Percentiles rank a stretch among this genome's conserved stretches.
phyloP scores from a whole-genome alignment of 35 echinoderm and acorn worm species.

The Holothuria glaberrima region DNA sequence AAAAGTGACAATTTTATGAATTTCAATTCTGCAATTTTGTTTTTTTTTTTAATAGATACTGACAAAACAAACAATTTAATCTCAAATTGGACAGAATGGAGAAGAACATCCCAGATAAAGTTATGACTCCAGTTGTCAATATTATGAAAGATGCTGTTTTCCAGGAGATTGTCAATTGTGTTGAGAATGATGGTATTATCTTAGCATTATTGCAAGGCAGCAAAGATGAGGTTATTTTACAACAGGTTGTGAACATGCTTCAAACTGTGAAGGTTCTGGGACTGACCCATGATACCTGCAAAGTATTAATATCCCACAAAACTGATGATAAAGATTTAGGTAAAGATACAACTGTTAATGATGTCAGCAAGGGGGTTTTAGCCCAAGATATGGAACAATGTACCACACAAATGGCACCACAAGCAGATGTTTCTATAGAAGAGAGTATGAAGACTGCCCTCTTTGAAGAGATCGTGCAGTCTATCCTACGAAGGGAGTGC shows the following conservation, averaged over 20 bases:
- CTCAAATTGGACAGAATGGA: no score
- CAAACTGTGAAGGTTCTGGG: conserved; percentile 25
- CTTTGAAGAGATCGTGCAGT: conserved; percentile 48
- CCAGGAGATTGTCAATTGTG: conserved; percentile 41
- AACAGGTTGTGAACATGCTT: conserved; percentile 9
- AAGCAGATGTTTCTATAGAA: neutral
- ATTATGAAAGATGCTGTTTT: conserved; percentile 60
- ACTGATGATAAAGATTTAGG: neutral
- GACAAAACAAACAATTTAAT: no score
- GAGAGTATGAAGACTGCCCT: conserved; percentile 41
- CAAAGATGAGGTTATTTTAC: conserved; percentile 31
- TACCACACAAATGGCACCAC: neutral
- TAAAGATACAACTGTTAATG: neutral
- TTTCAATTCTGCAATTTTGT: no score
- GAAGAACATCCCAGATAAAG: no score
- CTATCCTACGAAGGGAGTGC: conserved; percentile 24
- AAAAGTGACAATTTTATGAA: no score
- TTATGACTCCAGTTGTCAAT: conserved; percentile 14
- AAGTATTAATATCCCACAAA: conserved; percentile 2
- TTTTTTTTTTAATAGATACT: no score
- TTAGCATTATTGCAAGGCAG: conserved; percentile 43
- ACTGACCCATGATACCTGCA: conserved; percentile 39
- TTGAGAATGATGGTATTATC: conserved; percentile 38
- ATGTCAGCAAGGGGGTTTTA: neutral
- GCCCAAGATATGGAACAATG: neutral